Evolutionary conservation across 1,140 invertebrate species (phyloP), one percentile per base, ranked within the genome.

Genomic region (Achatina immaculata): DNA sequence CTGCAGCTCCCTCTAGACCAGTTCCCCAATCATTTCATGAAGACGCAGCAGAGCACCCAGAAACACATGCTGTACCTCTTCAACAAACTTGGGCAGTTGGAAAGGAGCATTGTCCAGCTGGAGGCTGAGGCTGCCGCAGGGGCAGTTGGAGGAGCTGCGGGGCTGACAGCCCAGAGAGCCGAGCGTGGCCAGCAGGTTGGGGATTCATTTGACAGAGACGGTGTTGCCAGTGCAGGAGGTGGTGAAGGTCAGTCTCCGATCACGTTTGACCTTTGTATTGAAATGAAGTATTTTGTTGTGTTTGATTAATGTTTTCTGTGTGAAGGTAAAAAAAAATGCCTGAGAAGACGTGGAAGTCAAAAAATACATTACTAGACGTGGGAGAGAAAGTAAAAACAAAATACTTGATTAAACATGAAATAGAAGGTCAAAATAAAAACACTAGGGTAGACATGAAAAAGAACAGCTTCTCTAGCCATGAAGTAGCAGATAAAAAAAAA

Each of bases 21-120:
- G 71, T 73, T 73, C 48, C 43, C 43, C 2, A 73, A 48, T 51
- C 71, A 69, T 43, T 69, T 69, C 14, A 73, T 43, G 42, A 45
- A 73, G 71, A 42, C 68, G 21, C 40, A n/a, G 28, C 40, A 45
- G 21, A 34, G 43, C 42, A 73, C 71, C 2, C 71, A 73, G 40
- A 69, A 73, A 51, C 71, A 73, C 34, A 4, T 73, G 71, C 40
- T 73, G 21, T 73, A 28, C 43, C 43, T 73, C 38, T 73, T 73
- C 16, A 14, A 3, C 16, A 73, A 48, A 31, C 4, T 51, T 19
- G 14, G 31, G 31, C 9, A 45, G 38, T 48, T 73, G 48, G 71
- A 73, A 42, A 69, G 21, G 38, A 40, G 19, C 38, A 69, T 69
- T 42, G 38, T 38, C 36, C 68, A 40, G 24, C 2, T 69, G 40